phyloP scores from a whole-genome alignment of 2,888 invertebrate genomes.

The Neria commutata region DNA sequence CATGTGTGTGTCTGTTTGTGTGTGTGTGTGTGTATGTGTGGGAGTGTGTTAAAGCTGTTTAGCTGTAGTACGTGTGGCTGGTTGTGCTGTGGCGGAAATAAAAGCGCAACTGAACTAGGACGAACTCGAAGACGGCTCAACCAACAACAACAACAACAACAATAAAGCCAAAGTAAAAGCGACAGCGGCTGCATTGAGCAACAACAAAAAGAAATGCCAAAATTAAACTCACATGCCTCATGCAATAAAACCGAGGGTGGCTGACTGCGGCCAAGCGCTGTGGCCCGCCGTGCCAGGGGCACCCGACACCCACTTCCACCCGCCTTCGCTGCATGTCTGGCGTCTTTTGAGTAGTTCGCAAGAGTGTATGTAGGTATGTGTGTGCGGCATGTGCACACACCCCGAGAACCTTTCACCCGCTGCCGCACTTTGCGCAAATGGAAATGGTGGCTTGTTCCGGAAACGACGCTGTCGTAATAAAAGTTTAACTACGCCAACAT shows the following conservation, averaged over 20 bases:
- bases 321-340: background rate
- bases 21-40: no score
- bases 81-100: background rate
- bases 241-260: background rate
- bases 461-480: background rate
- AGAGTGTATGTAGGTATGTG: background rate
- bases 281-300: no score
- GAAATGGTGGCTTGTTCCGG: background rate
- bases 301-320: no score
- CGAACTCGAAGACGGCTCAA: background rate
- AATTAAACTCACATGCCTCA: conserved; percentile 1
- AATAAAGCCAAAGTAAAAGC: background rate
- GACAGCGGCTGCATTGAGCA: background rate
- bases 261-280: background rate
- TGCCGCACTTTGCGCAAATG: background rate
- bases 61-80: no score
- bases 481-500: background rate
- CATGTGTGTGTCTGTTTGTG: no score
- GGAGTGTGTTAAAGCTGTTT: no score
- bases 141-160: background rate
- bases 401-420: no score
- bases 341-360: conserved; percentile 1
- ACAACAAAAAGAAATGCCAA: background rate
- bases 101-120: conserved; percentile 1
- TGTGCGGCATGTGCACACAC: no score